Base-by-base conservation (phyloP, 2,113 vertebrate species). In the Poecilia latipinna region DNA sequence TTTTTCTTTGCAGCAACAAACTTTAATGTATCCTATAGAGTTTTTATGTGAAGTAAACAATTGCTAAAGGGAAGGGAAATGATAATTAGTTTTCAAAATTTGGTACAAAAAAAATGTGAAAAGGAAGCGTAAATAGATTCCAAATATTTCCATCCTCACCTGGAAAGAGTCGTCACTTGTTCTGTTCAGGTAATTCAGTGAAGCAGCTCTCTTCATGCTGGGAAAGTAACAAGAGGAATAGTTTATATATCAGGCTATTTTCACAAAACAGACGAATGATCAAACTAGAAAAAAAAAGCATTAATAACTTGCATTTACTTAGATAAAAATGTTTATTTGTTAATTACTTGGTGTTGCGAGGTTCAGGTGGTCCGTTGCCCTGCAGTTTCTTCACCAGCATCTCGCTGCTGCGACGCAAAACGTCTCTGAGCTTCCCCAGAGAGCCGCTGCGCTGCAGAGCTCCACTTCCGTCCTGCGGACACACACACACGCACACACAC, bases 381-480 rank as follows among this genome's bases (percentile, higher is more conserved):
- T 99, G 97, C 73, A 99, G 96, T 72, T 97, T 99, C 94, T 97
- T 97, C 87, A 99, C 98, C 89, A 99, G 87, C 91, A 98, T 90
- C 87, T 99, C 98, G 3, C 98, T 99, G 96, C 98, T 99, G 83
- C 96, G 95, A 4, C 97, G 95, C 22, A 99, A 85, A 26, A 98
- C 96, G 5, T 99, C 98, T 33, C 97, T 91, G 80, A 99, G 95
- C 88, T 95, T 99, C 51, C 97, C 97, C 75, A 99, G 89, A 57
- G 98, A 99, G 71, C 96, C 96, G 22, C 96, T 97, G 78, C 97
- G 96, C 82, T 96, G 95, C 12, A 99, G 94, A 3, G 92, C 79
- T 11, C 98, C 98, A 7, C 94, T 97, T 85, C 97, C 97, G 8
- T 99, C 97, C 98, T 99, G 93, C 75, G 82, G 73, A 94, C 72